A percentile compares a stretch with the other conserved stretches of the same genome.
phyloP scores from a whole-genome alignment of 2,888 invertebrate species.

The Dexiosoma caninum region DNA sequence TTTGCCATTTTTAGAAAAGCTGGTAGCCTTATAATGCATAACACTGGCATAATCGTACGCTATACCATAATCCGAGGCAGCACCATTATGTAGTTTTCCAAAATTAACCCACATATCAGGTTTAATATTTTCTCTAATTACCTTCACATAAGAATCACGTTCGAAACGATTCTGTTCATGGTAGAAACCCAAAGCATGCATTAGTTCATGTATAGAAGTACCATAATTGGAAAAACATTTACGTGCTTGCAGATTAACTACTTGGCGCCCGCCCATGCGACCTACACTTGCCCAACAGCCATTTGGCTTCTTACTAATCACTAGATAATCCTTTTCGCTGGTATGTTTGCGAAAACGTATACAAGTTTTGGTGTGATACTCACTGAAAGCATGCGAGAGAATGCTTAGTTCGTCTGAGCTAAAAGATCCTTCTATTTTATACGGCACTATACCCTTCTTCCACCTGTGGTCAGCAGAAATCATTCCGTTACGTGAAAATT shows the following conservation, averaged over 20 bases:
- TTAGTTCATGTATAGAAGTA: slow-evolving; percentile 87
- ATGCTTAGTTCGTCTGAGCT: slow-evolving; percentile 79
- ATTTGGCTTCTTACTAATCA: slow-evolving; percentile 82
- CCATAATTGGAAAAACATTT: slow-evolving; percentile 85
- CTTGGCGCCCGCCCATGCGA: slow-evolving; percentile 81
- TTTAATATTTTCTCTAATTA: slow-evolving; percentile 84
- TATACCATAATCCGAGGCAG: slow-evolving; percentile 82
- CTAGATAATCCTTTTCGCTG: slow-evolving; percentile 83
- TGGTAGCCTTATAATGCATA: slow-evolving; percentile 88
- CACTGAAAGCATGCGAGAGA: slow-evolving; percentile 84
- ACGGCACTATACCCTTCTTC: slow-evolving; percentile 85
- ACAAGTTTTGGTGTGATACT: slow-evolving; percentile 86
- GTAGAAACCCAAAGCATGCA: slow-evolving; percentile 88
- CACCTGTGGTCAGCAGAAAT: slow-evolving; percentile 80
- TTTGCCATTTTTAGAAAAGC: slow-evolving; percentile 84
- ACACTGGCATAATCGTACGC: slow-evolving; percentile 88
- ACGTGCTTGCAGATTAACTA: slow-evolving; percentile 85
- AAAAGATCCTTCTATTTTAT: slow-evolving; percentile 82
- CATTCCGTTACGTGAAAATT: slow-evolving; percentile 81
- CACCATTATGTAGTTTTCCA: slow-evolving; percentile 80
- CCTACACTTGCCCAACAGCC: slow-evolving; percentile 92
- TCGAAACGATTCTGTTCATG: slow-evolving; percentile 90
- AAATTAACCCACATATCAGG: slow-evolving; percentile 84
- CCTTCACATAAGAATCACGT: slow-evolving; percentile 83
- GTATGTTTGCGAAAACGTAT: slow-evolving; percentile 83